phyloP scores from a whole-genome alignment of 2,797 vertebrate genomes.

The Notamacropus eugenii region DNA sequence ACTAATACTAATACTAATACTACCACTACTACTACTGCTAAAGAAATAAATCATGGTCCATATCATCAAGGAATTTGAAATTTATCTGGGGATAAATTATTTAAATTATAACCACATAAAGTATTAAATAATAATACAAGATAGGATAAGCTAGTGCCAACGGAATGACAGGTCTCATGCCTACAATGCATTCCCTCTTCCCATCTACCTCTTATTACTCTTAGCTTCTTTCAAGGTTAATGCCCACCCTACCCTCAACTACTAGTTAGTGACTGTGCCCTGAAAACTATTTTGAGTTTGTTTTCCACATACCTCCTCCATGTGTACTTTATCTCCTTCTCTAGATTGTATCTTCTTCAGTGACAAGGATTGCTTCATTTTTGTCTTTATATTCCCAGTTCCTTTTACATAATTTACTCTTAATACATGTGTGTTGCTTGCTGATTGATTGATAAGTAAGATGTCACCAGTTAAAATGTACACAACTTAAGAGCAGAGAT shows the following conservation, averaged over 20 bases:
- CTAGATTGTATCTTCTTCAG: neutral
- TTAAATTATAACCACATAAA: neutral
- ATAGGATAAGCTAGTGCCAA: neutral
- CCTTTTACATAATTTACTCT: neutral
- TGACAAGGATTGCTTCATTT: neutral
- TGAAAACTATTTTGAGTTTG: neutral
- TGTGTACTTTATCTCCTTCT: neutral
- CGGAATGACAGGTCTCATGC: neutral
- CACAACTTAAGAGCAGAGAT: neutral
- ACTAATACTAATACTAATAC: no score
- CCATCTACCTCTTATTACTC: neutral
- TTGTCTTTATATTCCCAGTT: neutral
- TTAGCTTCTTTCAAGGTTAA: neutral
- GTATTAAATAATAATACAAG: neutral
- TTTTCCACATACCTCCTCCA: neutral
- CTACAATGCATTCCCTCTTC: neutral
- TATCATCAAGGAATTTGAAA: neutral
- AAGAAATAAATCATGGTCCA: neutral
- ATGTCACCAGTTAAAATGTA: neutral
- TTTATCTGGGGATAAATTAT: neutral
- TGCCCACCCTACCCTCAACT: neutral
- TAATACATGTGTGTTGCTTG: neutral
- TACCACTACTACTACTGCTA: neutral
- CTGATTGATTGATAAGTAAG: neutral
- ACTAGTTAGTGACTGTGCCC: neutral